These are phyloP conservation scores for Epirrita christyi DNA, from an alignment of 2,888 invertebrate genomes.

Conservation along the genomic window DNA sequence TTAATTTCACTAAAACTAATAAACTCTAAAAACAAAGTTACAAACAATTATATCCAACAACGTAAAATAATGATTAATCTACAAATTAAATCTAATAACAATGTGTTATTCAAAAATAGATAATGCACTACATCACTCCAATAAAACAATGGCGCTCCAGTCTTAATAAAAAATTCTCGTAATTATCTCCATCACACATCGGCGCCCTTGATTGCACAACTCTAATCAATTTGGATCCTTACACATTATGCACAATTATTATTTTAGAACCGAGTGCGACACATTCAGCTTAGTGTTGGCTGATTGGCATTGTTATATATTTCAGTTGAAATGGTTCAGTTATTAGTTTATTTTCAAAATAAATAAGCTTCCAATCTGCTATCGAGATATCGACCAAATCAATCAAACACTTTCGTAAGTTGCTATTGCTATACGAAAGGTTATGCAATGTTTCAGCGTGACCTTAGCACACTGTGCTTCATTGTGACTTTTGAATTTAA, in stretches of 20 bases:
- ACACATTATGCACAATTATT: conserved; percentile 21
- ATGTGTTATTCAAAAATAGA: conserved; percentile 12
- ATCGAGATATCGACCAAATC: background rate
- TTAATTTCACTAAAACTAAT: conserved; percentile 71
- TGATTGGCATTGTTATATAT: background rate
- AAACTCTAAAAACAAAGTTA: conserved; percentile 63
- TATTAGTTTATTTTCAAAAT: conserved; percentile 11
- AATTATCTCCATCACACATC: conserved; percentile 1
- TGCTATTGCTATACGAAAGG: background rate
- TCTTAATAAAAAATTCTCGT: conserved; percentile 31
- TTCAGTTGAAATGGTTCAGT: background rate
- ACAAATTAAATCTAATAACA: conserved; percentile 52
- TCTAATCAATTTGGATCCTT: conserved; percentile 4
- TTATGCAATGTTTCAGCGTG: conserved; percentile 6
- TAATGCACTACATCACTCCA: conserved; percentile 14
- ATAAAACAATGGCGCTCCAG: conserved; percentile 27
- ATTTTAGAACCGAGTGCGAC: conserved; percentile 4
- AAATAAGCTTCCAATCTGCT: conserved; percentile 4
- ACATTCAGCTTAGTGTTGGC: background rate
- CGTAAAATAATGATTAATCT: conserved; percentile 60
- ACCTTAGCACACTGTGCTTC: conserved; percentile 6
- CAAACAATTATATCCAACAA: conserved; percentile 76
- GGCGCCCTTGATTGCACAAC: conserved; percentile 1
- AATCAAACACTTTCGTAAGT: conserved; percentile 5
- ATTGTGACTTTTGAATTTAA: conserved; percentile 6